Evolutionary conservation across 2,113 vertebrate species (phyloP).

Genomic region (Ardeotis arabs): DNA sequence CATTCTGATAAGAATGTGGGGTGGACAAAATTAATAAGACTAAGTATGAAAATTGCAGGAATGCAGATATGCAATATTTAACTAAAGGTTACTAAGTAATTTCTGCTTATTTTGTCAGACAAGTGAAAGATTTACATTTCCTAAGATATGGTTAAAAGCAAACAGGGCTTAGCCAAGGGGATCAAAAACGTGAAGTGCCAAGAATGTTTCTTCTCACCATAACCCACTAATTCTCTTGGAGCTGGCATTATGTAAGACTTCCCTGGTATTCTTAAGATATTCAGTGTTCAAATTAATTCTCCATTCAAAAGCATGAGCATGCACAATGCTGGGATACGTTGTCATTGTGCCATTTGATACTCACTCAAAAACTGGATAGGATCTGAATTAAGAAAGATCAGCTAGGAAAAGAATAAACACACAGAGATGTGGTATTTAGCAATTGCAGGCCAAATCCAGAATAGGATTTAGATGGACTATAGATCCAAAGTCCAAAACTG

Average conservation of each 20-base stretch:
- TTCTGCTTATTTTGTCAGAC: background rate
- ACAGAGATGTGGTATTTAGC: background rate
- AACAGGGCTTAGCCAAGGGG: background rate
- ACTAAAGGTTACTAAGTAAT: background rate
- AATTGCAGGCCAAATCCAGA: background rate
- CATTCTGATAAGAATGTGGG: background rate
- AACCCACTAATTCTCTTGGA: constrained; percentile 1
- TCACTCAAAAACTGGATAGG: background rate
- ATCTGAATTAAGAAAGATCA: background rate
- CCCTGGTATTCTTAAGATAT: background rate
- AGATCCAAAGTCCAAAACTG: background rate
- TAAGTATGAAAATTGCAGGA: background rate
- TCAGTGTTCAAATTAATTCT: background rate
- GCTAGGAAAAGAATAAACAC: background rate
- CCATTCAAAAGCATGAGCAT: background rate
- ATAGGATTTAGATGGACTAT: background rate
- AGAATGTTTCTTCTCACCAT: background rate
- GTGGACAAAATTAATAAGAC: background rate
- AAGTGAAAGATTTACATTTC: background rate
- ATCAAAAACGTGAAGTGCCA: background rate
- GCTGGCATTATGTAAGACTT: background rate
- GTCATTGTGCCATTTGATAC: background rate
- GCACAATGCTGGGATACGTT: background rate
- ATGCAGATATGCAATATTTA: background rate
- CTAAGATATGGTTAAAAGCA: background rate